Evolutionary conservation across 64 coral and sea anemone genomes (phyloP).

Genomic region (Montipora foliosa): DNA sequence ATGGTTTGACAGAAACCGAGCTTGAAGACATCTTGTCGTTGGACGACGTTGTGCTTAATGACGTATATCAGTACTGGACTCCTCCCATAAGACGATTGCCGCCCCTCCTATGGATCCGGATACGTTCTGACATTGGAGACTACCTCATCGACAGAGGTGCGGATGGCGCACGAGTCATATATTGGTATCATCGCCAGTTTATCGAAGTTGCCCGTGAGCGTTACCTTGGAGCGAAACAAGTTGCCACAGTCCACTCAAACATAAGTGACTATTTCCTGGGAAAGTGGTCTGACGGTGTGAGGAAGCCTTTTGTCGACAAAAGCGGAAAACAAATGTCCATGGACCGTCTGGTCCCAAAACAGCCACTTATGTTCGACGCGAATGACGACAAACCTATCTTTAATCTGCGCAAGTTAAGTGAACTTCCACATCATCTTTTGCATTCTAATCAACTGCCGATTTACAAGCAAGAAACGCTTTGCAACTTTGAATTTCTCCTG

Average conservation of each 20-base stretch:
- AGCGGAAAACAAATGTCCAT: constrained; percentile 64
- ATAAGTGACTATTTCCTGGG: constrained; percentile 95
- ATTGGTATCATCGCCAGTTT: constrained; percentile 99
- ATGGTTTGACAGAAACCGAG: constrained; percentile 80
- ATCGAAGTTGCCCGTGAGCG: constrained; percentile 91
- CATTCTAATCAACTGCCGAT: constrained; percentile 67
- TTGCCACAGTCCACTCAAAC: constrained; percentile 72
- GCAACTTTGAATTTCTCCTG: constrained; percentile 91
- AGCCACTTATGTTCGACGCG: constrained; percentile 83
- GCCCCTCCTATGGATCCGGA: constrained; percentile 94
- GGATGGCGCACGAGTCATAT: constrained; percentile 90
- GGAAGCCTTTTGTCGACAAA: constrained; percentile 90
- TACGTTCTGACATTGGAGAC: constrained; percentile 89
- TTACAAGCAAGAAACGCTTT: constrained; percentile 71
- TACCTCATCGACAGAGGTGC: constrained; percentile 97
- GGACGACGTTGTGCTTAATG: constrained; percentile 92
- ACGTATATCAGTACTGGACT: constrained; percentile 99
- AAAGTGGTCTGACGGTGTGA: constrained; percentile 77
- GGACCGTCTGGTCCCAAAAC: constrained; percentile 86
- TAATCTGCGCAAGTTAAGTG: constrained; percentile 87
- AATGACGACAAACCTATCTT: constrained; percentile 84
- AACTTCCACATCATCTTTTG: constrained; percentile 89
- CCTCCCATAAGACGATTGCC: constrained; percentile 87
- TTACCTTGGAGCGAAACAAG: constrained; percentile 72
- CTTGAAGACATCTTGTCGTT: constrained; percentile 91